Evolutionary conservation across 1,140 invertebrate genomes (phyloP), one percentile per base, ranked within the genome.

Genomic region (Portunus trituberculatus): DNA sequence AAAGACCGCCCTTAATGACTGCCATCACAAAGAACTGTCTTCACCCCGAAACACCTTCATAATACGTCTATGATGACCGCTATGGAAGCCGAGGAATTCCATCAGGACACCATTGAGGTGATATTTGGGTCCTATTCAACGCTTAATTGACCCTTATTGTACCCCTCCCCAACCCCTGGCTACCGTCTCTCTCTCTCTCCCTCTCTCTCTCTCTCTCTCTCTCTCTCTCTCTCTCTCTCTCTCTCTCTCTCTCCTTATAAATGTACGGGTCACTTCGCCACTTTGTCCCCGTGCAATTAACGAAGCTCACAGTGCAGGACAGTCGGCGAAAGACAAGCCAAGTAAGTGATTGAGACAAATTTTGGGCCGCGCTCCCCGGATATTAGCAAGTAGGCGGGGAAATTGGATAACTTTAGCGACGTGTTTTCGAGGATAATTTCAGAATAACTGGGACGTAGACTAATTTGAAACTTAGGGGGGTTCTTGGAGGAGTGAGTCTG

Each of bases 111-210:
- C 95, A 95, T 95, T 95, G 92, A 95, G 92, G 92, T 82, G 92
- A 95, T 95, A 95, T 95, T 95, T 95, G 95, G 95, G 92, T 93
- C 48, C 95, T 94, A 95, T 95, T 95, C 95, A 95, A 82, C 59
- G 92, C 95, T 95, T 95, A 95, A 95, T 95, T 95, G 95, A 94
- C 93, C 95, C 93, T 94, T 94, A 96, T 92, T 94, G 95, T 96
- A 67, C 52, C 91, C 83, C 87, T 82, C 82, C 52, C 87, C 86
- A 45, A 52, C 32, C 48, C 32, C 59, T 48, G 39, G 31, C 48
- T 46, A 25, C 87, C 89, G 29, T 39, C 32, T 86, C 14, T 28
- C 88, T 67, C 92, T 76, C 31, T 88, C 91, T 32, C 84, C 59
- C 87, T 45, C 86, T 84, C 93, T 94, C 87, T 91, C 76, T 82